Base-by-base conservation (phyloP, 2,888 invertebrate species). In the Octonoba sinensis region DNA sequence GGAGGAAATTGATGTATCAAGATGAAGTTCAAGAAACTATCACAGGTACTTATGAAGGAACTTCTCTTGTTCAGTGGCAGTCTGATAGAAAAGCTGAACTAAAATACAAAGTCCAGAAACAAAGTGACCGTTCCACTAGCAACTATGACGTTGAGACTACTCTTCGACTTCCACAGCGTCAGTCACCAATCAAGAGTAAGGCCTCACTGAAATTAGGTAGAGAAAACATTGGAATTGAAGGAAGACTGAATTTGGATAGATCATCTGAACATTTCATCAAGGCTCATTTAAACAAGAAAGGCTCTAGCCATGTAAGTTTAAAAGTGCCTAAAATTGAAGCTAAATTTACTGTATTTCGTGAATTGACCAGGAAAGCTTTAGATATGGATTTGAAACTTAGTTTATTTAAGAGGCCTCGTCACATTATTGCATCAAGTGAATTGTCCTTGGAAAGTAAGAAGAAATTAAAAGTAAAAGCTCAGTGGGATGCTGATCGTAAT, bases 91-190 rank as follows among this genome's bases (percentile, higher is more conserved):
- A 16, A 47, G 54, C 71, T 6, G 64, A 71, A 60, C n/a, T 83
- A 0, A 44, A 73, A 16, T 84, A 84, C 65, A 78, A 57, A 1
- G 78, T 75, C 27, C 47, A 60, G 20, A 44, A 47, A 18, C 36
- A 76, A 36, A 71, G 56, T 59, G 67, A 83, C 12, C 51, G 27
- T 20, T 64, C 51, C 13, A 74, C 57, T 62, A 57, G 22, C 15
- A 75, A 83, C 22, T 78, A 82, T 64, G 78, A 84, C 62, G 24
- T 84, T 46, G 84, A 84, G 27, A 56, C 65, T 13, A 49, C 64
- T 27, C 22, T 84, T 12, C 62, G 56, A 73, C 27, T 69, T 15
- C 75, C 83, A 3, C 49, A 44, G 15, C 22, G 44, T 11, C 24
- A 13, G 8, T 62, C 24, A 62, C 75, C 71, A n/a, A 67, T 79